Percentiles rank a stretch among this genome's conserved stretches.
Conservation (phyloP, 2,888 invertebrate species). For the Chrysotoxum bicinctum region DNA sequence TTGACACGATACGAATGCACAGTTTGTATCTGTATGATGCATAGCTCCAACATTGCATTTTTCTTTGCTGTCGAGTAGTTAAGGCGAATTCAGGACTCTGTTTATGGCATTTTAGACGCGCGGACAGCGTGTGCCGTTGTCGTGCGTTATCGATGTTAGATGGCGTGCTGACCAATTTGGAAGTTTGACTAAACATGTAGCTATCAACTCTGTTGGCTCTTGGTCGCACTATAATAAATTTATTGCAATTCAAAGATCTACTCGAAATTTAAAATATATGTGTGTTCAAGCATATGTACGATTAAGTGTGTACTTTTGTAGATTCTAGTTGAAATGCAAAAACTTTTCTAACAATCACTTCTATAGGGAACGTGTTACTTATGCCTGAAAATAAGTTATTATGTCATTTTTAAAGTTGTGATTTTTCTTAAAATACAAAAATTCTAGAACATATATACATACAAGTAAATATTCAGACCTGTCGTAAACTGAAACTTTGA, state of each 20-base stretch:
- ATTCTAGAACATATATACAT: not conserved
- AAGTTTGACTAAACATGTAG: constrained; percentile 58
- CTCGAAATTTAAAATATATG: constrained; percentile 48
- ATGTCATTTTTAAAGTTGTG: constrained; percentile 40
- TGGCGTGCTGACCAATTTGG: constrained; percentile 48
- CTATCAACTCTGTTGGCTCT: not conserved
- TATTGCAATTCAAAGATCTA: constrained; percentile 60
- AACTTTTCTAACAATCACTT: not conserved
- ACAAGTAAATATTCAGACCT: not conserved
- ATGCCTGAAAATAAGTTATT: constrained; percentile 57
- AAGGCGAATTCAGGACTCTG: constrained; percentile 56
- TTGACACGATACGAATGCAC: constrained; percentile 19
- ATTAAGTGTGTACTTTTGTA: not conserved
- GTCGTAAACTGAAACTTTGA: constrained; percentile 16
- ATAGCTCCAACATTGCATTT: constrained; percentile 68
- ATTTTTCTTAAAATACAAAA: not conserved
- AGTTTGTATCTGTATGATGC: constrained; percentile 51
- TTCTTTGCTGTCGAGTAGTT: constrained; percentile 34
- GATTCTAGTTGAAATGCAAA: constrained; percentile 49
- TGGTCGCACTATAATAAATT: constrained; percentile 49
- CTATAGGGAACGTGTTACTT: not conserved
- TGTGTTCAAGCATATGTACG: not conserved
- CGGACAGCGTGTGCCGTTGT: constrained; percentile 75
- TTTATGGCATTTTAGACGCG: constrained; percentile 74
- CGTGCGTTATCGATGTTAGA: constrained; percentile 65